A percentile compares a stretch with the other conserved stretches of the same genome.
phyloP scores from a whole-genome alignment of 1,140 invertebrate genomes.

The Centruroides vittatus region DNA sequence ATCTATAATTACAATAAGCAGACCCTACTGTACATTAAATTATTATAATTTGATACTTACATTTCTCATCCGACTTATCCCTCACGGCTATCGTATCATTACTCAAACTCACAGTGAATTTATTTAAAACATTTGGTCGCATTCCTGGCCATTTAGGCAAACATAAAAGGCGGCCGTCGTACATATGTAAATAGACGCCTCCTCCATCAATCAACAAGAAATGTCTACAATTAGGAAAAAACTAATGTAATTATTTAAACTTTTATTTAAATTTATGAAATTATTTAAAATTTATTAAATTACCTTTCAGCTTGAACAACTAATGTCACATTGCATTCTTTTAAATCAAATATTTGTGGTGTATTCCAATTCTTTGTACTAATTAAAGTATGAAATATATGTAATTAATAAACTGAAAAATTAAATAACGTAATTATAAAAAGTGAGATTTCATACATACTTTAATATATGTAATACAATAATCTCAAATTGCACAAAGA shows the following conservation, averaged over 20 bases:
- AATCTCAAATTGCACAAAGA: no score
- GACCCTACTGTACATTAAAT: no score
- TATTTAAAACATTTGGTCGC: constrained; percentile 46
- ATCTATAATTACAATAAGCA: no score
- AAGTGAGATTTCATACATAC: no score
- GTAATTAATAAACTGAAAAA: not conserved
- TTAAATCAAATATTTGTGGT: constrained; percentile 51
- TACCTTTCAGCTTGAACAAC: constrained; percentile 73
- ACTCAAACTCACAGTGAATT: constrained; percentile 52
- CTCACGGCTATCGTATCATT: constrained; percentile 67
- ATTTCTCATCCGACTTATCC: constrained; percentile 62
- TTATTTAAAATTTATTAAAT: constrained; percentile 5
- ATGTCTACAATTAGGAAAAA: constrained; percentile 39
- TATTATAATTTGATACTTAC: constrained; percentile 30
- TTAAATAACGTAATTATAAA: no score
- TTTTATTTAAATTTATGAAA: not conserved
- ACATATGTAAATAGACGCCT: constrained; percentile 63
- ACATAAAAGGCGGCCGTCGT: constrained; percentile 66
- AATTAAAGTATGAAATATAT: not conserved
- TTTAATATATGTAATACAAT: no score
- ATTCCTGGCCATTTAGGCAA: constrained; percentile 65
- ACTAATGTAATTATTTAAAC: not conserved
- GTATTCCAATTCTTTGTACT: constrained; percentile 78
- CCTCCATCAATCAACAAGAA: constrained; percentile 67
- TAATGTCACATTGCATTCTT: constrained; percentile 60